A percentile compares a stretch with the other conserved stretches of the same genome.
Evolutionary conservation across 2,797 vertebrate genomes (phyloP).

Genomic region (Distichodus sexfasciatus): DNA sequence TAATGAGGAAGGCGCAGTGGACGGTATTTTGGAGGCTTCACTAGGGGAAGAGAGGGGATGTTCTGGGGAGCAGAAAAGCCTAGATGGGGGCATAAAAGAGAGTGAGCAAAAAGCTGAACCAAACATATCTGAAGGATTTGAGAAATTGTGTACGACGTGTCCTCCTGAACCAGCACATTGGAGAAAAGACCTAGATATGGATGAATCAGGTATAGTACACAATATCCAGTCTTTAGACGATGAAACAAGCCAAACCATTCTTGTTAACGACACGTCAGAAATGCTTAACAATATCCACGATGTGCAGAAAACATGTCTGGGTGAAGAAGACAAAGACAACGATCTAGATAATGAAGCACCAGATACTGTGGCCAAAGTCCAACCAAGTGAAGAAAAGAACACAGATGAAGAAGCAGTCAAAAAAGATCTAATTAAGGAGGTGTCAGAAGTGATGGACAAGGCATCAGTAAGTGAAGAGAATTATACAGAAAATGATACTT

Average conservation of each 20-base stretch:
- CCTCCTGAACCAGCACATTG: conserved; percentile 9
- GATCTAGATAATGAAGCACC: not conserved
- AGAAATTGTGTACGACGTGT: not conserved
- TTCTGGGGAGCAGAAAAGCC: not conserved
- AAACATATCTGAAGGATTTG: not conserved
- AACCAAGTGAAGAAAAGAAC: conserved; percentile 8
- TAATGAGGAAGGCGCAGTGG: not conserved
- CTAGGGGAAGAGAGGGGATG: conserved; percentile 29
- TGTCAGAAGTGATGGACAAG: not conserved
- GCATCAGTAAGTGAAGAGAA: conserved; percentile 4
- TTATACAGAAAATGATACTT: conserved; percentile 2
- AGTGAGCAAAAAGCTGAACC: not conserved
- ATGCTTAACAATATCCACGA: not conserved
- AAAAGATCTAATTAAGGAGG: not conserved
- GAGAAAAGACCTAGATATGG: conserved; percentile 2
- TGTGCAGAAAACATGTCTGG: not conserved
- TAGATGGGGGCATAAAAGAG: not conserved
- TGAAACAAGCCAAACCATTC: not conserved
- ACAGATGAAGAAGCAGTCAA: conserved; percentile 1
- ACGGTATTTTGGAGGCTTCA: conserved; percentile 42
- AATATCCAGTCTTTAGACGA: not conserved
- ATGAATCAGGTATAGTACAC: conserved; percentile 28
- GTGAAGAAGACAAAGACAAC: not conserved
- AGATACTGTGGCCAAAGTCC: not conserved
- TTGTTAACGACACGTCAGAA: not conserved